Base-by-base conservation (phyloP, 2,888 invertebrate genomes). In the Eledona agricola region DNA sequence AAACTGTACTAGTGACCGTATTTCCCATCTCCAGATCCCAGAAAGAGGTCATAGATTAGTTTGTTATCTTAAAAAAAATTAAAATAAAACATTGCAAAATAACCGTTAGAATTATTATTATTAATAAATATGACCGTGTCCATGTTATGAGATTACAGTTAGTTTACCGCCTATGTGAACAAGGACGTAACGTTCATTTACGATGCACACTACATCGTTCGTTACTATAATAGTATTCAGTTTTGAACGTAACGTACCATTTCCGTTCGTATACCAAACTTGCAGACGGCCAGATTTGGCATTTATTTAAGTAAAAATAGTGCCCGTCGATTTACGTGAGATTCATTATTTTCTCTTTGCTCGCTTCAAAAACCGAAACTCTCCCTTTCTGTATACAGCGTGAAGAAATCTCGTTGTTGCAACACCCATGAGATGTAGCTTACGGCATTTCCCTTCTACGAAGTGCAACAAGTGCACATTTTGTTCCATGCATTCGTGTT, bases 381-480 rank as follows among this genome's bases (percentile, higher is more conserved):
- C 34, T 45, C 25, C 34, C 45, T 45, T 45, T 45, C 45, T 17
- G 25, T 22, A n/a, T 4, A 16, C 34, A 25, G 45, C 45, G 45
- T 45, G 45, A 32, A 19, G 34, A 32, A 43, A 43, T 31, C 31
- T 31, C 25, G 5, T 5, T 35, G 13, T 37, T 37, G 23, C 37
- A 37, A 42, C 29, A 20, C 31, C 2, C 29, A 29, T n/a, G 16
- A 42, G 42, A 42, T 42, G 42, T 42, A 22, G 42, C 42, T 42
- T 11, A 31, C 42, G 31, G 42, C 42, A 42, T 42, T 42, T 42
- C 42, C 42, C 31, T 42, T 42, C 42, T 42, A 40, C 17, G 17
- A n/a, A 28, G 16, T 23, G 10, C 11, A 42, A 42, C 42, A 42
- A 42, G 42, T 42, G 42, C 42, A 29, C 12, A 42, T 42, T n/a